These are phyloP conservation scores for Prostheceraeus crozeri DNA, from an alignment of 2,888 invertebrate species.

Conservation along the genomic window DNA sequence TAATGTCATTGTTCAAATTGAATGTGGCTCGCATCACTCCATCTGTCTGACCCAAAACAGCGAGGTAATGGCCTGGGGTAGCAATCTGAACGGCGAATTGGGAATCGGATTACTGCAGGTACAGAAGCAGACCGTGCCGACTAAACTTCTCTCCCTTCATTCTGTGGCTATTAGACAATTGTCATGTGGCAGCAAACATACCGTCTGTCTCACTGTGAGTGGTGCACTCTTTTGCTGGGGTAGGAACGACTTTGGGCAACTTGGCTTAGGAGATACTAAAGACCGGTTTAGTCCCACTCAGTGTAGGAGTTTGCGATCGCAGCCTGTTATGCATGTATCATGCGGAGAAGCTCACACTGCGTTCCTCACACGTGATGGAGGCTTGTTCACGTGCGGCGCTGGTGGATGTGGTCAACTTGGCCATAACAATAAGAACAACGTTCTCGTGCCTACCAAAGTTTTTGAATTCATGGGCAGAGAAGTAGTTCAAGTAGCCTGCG, in stretches of 20 bases:
- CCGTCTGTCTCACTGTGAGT: constrained; percentile 47
- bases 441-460: constrained; percentile 81
- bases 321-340: constrained; percentile 62
- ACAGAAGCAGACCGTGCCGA: too few species aligned
- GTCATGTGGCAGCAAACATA: constrained; percentile 51
- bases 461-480: constrained; percentile 82
- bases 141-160: constrained; percentile 45
- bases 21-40: constrained; percentile 74
- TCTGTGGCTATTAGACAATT: constrained; percentile 52
- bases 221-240: constrained; percentile 71
- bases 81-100: constrained; percentile 51
- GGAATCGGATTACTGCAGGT: too few species aligned
- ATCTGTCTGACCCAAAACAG: constrained; percentile 72
- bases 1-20: constrained; percentile 46
- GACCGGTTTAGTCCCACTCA: too few species aligned
- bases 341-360: constrained; percentile 89
- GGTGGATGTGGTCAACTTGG: constrained; percentile 84
- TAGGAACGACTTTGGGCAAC: constrained; percentile 80
- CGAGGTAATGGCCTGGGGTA: constrained; percentile 56
- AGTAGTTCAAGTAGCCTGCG: constrained; percentile 68
- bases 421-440: constrained; percentile 71
- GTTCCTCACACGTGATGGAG: constrained; percentile 83
- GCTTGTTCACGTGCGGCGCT: constrained; percentile 84
- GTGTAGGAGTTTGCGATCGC: not conserved
- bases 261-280: constrained; percentile 55